Evolutionary conservation across 2,797 vertebrate species (phyloP), one percentile per base, ranked within the genome.

Genomic region (Peromyscus eremicus): DNA sequence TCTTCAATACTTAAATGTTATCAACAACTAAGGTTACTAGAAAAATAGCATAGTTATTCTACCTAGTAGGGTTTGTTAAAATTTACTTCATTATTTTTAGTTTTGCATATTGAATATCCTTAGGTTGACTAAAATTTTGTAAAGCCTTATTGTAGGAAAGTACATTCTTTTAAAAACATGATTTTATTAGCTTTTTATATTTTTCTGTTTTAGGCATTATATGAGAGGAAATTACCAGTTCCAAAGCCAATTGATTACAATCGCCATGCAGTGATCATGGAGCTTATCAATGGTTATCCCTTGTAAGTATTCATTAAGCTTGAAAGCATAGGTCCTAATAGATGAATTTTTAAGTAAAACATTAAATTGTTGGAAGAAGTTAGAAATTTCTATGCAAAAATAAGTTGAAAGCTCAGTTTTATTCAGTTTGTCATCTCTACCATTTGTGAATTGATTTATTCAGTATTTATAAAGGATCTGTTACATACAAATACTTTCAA

Each of bases 241-340:
- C 99, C 99, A 77, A 99, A 99, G 97, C 99, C 99, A 91, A 94
- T 99, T 96, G 99, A 99, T 98, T 99, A 99, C 97, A 99, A 99
- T 98, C 99, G 99, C 95, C 99, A 99, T 96, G 99, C 99, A 25
- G 98, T 99, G 21, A 98, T 99, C 96, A 99, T 99, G 99, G 99
- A 99, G 98, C 99, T 99, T 95, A 99, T 99, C 97, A 99, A 99
- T 98, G 99, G 99, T 92, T 99, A 99, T 98, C 99, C 99, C 49
- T 97, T 99, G 99, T 99, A 98, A 99, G 99, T 99, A 97, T 92
- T 96, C 70, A 57, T 70, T 91, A 29, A 94, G 81, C 25, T 88
- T 96, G 32, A 91, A 96, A 84, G 43, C 68, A 0, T 80, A 25
- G 68, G 32, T 89, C 43, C 55, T 81, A 68, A 79, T 79, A 80